Conservation (phyloP, 2,888 invertebrate species). For the Dorcus parallelipipedus region DNA sequence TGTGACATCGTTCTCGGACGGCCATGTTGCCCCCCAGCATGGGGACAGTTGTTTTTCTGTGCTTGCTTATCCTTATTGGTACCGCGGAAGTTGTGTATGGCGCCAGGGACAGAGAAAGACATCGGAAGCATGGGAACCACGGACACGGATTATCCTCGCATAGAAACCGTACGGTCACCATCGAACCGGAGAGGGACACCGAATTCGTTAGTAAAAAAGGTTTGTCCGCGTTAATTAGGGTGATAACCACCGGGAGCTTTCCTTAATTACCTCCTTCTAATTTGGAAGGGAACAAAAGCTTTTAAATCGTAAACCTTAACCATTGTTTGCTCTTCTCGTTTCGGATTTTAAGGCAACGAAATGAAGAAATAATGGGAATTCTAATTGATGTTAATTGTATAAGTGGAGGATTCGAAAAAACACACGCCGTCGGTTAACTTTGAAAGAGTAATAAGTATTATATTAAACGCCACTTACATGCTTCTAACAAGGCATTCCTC, state of each 20-base stretch:
- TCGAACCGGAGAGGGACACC: conserved; percentile 6
- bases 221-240: conserved; percentile 1
- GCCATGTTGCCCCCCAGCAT: conserved; percentile 32
- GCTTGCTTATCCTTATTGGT: conserved; percentile 19
- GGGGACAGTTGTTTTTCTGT: conserved; percentile 20
- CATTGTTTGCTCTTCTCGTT: not conserved
- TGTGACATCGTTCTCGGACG: conserved; percentile 26
- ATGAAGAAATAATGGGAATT: no score
- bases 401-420: no score
- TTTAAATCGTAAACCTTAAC: not conserved
- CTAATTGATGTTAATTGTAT: no score
- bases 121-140: not conserved
- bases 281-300: not conserved
- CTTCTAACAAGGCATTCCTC: no score
- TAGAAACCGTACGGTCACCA: not conserved
- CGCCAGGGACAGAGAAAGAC: conserved; percentile 15
- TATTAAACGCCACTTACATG: no score
- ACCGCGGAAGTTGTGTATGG: conserved; percentile 17
- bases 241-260: no score
- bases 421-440: no score
- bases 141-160: not conserved
- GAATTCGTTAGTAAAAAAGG: conserved; percentile 15
- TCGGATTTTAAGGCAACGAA: not conserved
- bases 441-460: no score
- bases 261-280: no score